phyloP scores from a whole-genome alignment of 2,888 invertebrate species.

The Euspilapteryx auroguttella region DNA sequence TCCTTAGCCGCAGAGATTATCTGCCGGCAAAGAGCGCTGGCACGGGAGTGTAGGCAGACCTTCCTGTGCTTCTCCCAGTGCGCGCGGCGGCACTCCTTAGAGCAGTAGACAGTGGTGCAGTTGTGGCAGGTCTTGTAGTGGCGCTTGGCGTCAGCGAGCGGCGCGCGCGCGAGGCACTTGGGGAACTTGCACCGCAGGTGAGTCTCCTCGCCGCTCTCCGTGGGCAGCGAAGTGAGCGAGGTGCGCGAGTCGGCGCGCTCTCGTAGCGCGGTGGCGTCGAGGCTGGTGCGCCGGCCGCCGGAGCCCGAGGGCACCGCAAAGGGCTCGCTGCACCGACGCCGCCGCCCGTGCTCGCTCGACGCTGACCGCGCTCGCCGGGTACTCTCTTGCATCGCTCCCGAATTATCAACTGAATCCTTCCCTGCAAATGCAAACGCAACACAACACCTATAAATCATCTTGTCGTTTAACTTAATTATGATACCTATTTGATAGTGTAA shows the following conservation, averaged over 20 bases:
- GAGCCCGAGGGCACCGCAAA: conserved; percentile 33
- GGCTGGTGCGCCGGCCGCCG: conserved; percentile 68
- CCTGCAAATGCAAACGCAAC: conserved; percentile 32
- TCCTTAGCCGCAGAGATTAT: conserved; percentile 81
- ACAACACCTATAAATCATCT: too few species aligned
- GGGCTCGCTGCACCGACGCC: conserved; percentile 41
- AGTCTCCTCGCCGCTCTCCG: conserved; percentile 52
- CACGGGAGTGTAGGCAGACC: conserved; percentile 87
- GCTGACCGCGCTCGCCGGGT: conserved; percentile 37
- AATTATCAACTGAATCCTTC: conserved; percentile 61
- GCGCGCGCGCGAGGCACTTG: conserved; percentile 75
- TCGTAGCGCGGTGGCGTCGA: conserved; percentile 34
- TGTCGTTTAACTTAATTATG: too few species aligned
- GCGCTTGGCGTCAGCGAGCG: conserved; percentile 74
- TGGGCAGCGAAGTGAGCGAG: conserved; percentile 46
- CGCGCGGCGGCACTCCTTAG: conserved; percentile 83
- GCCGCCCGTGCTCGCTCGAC: too few species aligned
- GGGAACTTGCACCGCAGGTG: conserved; percentile 78
- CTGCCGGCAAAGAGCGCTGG: conserved; percentile 86
- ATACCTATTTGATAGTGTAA: too few species aligned
- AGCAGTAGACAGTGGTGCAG: conserved; percentile 93
- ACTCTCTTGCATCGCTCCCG: conserved; percentile 38
- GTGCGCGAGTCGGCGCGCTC: conserved; percentile 39
- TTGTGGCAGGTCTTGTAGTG: conserved; percentile 93
- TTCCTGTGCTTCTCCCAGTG: conserved; percentile 95